phyloP scores from a whole-genome alignment of 2,113 vertebrate species.

The Lagopus leucura region DNA sequence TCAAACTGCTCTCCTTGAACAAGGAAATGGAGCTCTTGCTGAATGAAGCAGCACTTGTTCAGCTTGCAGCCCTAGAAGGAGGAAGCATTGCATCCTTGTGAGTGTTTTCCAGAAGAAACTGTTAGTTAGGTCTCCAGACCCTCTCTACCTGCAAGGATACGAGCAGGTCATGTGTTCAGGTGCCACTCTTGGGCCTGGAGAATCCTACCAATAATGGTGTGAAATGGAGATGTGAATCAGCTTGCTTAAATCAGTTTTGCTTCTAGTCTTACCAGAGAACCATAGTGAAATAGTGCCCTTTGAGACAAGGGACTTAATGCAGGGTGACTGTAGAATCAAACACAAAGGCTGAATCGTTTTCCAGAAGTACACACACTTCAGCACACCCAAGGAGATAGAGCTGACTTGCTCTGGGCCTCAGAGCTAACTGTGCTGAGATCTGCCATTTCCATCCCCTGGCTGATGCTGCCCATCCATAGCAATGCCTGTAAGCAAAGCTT shows the following conservation, averaged over 20 bases:
- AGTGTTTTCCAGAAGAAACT: not conserved
- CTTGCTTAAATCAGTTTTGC: not conserved
- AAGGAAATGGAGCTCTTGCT: not conserved
- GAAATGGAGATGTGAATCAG: not conserved
- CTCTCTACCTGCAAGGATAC: not conserved
- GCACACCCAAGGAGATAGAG: not conserved
- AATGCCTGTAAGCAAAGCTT: not conserved
- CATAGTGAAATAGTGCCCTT: not conserved
- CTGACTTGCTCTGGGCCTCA: not conserved
- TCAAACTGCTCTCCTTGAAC: not conserved
- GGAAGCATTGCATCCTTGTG: not conserved
- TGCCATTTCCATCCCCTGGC: not conserved
- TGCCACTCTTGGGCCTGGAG: not conserved
- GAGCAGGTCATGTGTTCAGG: not conserved
- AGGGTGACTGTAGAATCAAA: not conserved
- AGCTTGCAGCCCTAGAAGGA: not conserved
- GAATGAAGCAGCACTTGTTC: not conserved
- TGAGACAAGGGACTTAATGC: not conserved
- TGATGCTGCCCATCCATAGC: rapidly evolving
- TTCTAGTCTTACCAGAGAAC: not conserved
- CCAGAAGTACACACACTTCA: not conserved
- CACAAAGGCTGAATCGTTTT: not conserved
- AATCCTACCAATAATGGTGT: not conserved
- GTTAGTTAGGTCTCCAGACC: not conserved
- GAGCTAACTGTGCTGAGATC: not conserved